Evolutionary conservation across 1,140 invertebrate species (phyloP).

Genomic region (Drosophila orena): DNA sequence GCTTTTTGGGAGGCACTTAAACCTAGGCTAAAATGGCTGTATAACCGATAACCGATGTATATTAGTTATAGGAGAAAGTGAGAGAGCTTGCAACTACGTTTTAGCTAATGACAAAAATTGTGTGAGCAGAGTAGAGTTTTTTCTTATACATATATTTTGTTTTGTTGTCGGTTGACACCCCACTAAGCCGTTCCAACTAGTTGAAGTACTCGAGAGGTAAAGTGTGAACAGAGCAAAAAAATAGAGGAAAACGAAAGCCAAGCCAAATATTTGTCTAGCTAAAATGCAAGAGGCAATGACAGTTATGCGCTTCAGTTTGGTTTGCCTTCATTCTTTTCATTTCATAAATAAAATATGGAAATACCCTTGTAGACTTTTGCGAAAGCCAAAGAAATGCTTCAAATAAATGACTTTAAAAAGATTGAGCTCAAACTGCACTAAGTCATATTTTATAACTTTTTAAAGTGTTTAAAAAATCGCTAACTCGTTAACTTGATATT

Average conservation of each 20-base stretch:
- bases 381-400: no score
- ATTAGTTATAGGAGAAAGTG: slow-evolving; percentile 13
- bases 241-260: slow-evolving; percentile 53
- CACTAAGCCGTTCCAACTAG: slow-evolving; percentile 4
- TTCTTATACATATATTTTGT: neutral
- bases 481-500: no score
- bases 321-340: neutral
- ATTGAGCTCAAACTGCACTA: no score
- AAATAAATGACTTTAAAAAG: no score
- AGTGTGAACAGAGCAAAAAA: slow-evolving; percentile 34
- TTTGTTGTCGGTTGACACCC: slow-evolving; percentile 13
- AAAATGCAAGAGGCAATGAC: slow-evolving; percentile 69
- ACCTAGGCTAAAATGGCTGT: slow-evolving; percentile 10
- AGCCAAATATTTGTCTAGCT: slow-evolving; percentile 74
- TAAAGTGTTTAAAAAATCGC: no score
- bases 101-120: slow-evolving; percentile 43
- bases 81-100: slow-evolving; percentile 43
- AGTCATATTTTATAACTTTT: no score
- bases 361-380: slow-evolving; percentile 30
- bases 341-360: no score
- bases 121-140: slow-evolving; percentile 10
- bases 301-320: slow-evolving; percentile 17
- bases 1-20: slow-evolving; percentile 14
- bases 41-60: neutral
- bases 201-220: slow-evolving; percentile 3